Evolutionary conservation across 2,113 vertebrate species (phyloP).

Genomic region (Indri indri): DNA sequence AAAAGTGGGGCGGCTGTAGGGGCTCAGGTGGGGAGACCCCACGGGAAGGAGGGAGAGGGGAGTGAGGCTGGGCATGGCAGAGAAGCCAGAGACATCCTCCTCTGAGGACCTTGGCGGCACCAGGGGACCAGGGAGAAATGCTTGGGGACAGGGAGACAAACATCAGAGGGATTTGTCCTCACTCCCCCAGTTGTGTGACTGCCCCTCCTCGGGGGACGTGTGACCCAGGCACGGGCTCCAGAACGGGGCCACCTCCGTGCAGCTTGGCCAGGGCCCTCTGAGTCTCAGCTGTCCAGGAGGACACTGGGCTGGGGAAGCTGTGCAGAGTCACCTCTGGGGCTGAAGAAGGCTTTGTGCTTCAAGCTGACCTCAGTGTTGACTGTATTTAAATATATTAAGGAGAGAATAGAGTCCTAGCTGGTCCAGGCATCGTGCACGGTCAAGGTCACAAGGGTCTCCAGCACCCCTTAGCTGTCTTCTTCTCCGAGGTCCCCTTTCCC

Average conservation of each 20-base stretch:
- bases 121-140: background rate
- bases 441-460: background rate
- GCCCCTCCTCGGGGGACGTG: background rate
- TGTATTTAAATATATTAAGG: background rate
- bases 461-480: background rate
- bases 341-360: background rate
- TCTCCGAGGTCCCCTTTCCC: background rate
- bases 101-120: background rate
- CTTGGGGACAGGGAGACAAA: background rate
- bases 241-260: background rate
- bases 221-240: too few relatives aligned
- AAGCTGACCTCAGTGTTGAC: conserved; percentile 7
- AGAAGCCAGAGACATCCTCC: background rate
- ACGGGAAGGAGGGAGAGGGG: too few relatives aligned
- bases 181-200: background rate
- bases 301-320: background rate
- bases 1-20: too few relatives aligned
- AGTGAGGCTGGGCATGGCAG: too few relatives aligned
- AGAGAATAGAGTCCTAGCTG: background rate
- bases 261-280: background rate
- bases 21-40: background rate
- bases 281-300: background rate
- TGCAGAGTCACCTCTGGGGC: conserved; percentile 17
- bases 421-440: background rate
- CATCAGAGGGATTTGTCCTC: background rate